Base-by-base conservation (phyloP, 2,888 invertebrate genomes). In the Drosophila quinaria region DNA sequence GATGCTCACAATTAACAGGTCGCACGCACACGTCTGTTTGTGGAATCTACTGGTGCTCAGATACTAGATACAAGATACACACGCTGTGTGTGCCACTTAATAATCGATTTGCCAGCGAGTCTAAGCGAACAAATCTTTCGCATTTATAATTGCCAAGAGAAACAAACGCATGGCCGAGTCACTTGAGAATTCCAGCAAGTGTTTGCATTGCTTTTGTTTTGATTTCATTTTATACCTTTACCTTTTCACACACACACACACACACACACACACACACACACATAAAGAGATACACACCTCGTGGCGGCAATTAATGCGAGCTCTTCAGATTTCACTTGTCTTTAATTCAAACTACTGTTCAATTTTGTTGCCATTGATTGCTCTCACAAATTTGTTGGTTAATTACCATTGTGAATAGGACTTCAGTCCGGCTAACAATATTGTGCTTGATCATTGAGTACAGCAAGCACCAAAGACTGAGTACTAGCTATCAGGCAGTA, bases 251-350 rank as follows among this genome's bases (percentile, higher is more conserved):
- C 39, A 46, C 29, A 11, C 39, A 25, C 25, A 25, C 25, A 25
- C 25, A 25, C 29, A 29, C 25, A 25, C 22, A 22, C 25, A 25
- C 25, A 47, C 15, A 54, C 19, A 41, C 44, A 35, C 42, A 55
- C 41, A 66, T 52, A 33, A 37, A 49, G 22, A 44, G 10, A 39
- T 19, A 17, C n/a, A 19, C 15, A 47, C 15, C 41, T 52, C 39
- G 41, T 52, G 22, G 39, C 67, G 52, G 58, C 81, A 78, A 84
- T 89, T 81, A 89, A 74, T 74, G 74, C 73, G 35, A 58, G 19
- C 67, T 86, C 81, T 71, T 70, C 72, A 82, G 83, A 76, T 83
- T 88, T 90, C 81, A 80, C 87, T 88, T 88, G 83, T 88, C 87
- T 89, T 78, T 67, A 15, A 68, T 74, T 70, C 50, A 65, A 47